Evolutionary conservation across 2,797 vertebrate genomes (phyloP), one percentile per base, ranked within the genome.

Genomic region (Menidia menidia): DNA sequence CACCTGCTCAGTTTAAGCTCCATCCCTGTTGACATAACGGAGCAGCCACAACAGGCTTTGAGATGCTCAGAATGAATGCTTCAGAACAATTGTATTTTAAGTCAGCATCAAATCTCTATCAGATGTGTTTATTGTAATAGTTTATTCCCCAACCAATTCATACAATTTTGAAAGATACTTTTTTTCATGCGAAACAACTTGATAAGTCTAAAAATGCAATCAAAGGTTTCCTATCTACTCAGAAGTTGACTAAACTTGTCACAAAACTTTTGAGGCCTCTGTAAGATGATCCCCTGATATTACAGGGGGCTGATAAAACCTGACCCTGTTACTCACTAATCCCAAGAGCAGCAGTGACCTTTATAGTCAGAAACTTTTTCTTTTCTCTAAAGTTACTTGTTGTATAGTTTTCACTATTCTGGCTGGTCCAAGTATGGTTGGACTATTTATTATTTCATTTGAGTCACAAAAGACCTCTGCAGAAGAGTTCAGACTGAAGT

Each of bases 391-490:
- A 48, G 56, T 54, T 68, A 13, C 30, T 51, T 61, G 33, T 52
- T 65, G 66, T 81, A 71, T 64, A 78, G 67, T 58, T 47, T 60
- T 53, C 15, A 4, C 30, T 66, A 42, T 54, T 61, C 66, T 58
- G 54, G 35, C 39, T 33, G 31, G 16, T 54, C 41, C n/a, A 14
- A 75, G 61, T 50, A 78, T 50, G 52, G 43, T n/a, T 41, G 32
- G 42, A 62, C 57, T 50, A 19, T 44, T 61, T 81, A 63, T 68
- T 74, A 63, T 68, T 74, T 77, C 19, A 64, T 68, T 71, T 50
- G 41, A 73, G 68, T 60, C 50, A 63, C 51, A 71, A 57, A 59
- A 19, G 13, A 1, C 10, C 32, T 42, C 39, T 12, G 2, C 35
- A 12, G 1, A 19, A 57, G 11, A 18, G 4, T 35, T 9, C n/a